Base-by-base conservation (phyloP, 2,113 vertebrate species). In the Plecturocebus donacophilus region DNA sequence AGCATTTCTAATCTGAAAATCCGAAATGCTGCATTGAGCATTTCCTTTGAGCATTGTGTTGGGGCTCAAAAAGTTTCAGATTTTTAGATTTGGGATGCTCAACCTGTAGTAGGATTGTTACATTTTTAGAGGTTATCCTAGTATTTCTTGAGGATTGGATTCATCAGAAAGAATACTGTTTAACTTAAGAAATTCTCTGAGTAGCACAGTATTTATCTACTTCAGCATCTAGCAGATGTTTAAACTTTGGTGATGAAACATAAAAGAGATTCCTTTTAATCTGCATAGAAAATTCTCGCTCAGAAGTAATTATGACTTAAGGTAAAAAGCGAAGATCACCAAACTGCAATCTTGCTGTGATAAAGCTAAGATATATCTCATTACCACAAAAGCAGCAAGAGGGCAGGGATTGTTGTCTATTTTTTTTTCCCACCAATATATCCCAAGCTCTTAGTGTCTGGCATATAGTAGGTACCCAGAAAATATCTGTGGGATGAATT, bases 161-260 rank as follows among this genome's bases (percentile, higher is more conserved):
- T 96, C 27, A 68, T 84, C 35, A 68, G 87, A 93, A 94, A 94
- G 71, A 95, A 45, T 95, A n/a, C 17, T 70, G 0, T 82, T 58
- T 89, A 73, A 84, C 12, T 85, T 93, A 93, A 94, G 54, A 94
- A 85, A 96, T 92, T 68, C 66, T 89, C 56, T 81, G 20, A 61
- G 19, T 92, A 64, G 87, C n/a, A 93, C 61, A 64, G 61, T 64
- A 30, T 90, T 64, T 94, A 71, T 87, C 92, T 93, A 81, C 71
- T 91, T 92, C n/a, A 77, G 32, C 47, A 47, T 79, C 38, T 89
- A 52, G 45, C 52, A 96, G 20, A 49, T 47, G 38, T 84, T 86
- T 91, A 94, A n/a, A 75, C 21, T 94, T 88, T n/a, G 35, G 27
- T 61, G n/a, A 32, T 68, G 11, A 83, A 86, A 27, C 47, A 71